Evolutionary conservation across 1,140 invertebrate species (phyloP).

Genomic region (Sitobion miscanthi): DNA sequence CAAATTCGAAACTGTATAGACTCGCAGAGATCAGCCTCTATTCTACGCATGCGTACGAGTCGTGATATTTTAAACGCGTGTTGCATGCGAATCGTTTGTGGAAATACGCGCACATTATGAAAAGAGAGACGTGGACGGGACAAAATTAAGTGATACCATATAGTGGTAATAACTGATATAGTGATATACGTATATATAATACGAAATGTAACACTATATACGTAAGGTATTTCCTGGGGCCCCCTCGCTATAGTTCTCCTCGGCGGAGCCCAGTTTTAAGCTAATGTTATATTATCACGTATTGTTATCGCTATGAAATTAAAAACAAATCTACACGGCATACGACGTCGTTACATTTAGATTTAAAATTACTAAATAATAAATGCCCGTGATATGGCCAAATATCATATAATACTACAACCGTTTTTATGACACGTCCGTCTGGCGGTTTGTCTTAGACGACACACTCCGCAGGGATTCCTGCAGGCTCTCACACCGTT

Average conservation of each 20-base stretch:
- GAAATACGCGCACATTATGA: not conserved
- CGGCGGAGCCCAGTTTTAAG: too few species aligned
- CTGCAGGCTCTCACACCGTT: not conserved
- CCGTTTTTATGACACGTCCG: not conserved
- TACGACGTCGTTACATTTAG: not conserved
- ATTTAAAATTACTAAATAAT: not conserved
- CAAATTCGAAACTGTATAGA: not conserved
- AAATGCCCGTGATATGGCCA: not conserved
- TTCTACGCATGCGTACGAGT: not conserved
- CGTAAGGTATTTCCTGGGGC: too few species aligned
- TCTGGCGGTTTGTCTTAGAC: not conserved
- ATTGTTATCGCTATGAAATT: too few species aligned
- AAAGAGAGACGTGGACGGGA: not conserved
- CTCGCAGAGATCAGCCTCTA: not conserved
- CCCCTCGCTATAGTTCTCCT: too few species aligned
- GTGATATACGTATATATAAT: not conserved
- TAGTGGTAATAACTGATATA: not conserved
- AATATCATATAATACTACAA: too few species aligned
- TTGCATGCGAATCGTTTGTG: not conserved
- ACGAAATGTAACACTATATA: too few species aligned
- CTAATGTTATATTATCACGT: too few species aligned
- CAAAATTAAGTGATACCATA: not conserved
- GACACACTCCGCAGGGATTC: not conserved
- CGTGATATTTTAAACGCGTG: not conserved
- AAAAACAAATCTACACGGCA: not conserved